Evolutionary conservation across 2,888 invertebrate genomes (phyloP).

Genomic region (Agriopis marginaria): DNA sequence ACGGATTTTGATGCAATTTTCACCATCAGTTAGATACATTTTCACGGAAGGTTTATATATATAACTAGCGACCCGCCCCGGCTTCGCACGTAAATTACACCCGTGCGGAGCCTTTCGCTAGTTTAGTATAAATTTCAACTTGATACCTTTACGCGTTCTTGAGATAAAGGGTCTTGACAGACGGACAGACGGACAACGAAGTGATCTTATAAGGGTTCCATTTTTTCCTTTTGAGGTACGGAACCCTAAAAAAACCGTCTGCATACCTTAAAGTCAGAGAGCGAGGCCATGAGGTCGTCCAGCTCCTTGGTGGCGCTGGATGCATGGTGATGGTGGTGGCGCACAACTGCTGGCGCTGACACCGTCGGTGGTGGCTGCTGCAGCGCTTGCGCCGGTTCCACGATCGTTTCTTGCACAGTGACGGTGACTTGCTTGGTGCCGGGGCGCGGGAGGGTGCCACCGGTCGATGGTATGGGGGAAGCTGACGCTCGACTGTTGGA

Average conservation of each 20-base stretch:
- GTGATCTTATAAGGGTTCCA: too few species aligned
- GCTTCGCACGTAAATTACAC: too few species aligned
- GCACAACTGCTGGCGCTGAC: constrained; percentile 59
- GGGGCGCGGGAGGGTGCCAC: constrained; percentile 77
- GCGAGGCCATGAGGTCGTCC: constrained; percentile 97
- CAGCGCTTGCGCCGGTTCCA: constrained; percentile 78
- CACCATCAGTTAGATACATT: too few species aligned
- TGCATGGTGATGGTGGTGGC: constrained; percentile 80
- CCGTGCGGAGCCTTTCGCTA: too few species aligned
- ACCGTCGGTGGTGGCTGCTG: constrained; percentile 71
- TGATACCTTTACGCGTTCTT: too few species aligned
- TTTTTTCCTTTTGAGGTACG: too few species aligned
- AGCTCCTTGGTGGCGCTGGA: constrained; percentile 97
- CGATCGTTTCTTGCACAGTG: constrained; percentile 83
- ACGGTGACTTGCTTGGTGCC: constrained; percentile 85
- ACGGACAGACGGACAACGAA: too few species aligned
- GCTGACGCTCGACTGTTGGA: constrained; percentile 68
- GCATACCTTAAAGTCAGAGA: constrained; percentile 74
- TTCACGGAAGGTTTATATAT: too few species aligned
- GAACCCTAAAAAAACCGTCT: not conserved
- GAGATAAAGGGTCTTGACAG: too few species aligned
- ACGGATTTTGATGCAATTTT: too few species aligned
- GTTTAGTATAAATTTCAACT: too few species aligned
- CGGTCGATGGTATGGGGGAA: constrained; percentile 68
- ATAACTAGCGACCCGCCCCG: too few species aligned